Evolutionary conservation across 2,888 invertebrate species (phyloP).

Genomic region (Watsonalla cultraria): DNA sequence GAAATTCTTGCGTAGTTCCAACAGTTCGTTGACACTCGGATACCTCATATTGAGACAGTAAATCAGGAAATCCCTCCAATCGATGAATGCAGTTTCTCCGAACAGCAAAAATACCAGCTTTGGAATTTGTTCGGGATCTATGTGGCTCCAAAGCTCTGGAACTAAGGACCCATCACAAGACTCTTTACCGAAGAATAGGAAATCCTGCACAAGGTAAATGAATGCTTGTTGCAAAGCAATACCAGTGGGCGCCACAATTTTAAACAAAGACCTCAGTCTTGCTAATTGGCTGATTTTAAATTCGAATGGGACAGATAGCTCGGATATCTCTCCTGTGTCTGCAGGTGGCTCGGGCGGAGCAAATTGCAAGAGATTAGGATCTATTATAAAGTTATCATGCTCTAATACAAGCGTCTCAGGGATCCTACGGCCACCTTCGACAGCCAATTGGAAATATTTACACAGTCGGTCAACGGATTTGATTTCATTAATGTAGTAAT

Average conservation of each 20-base stretch:
- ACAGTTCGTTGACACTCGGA: conserved; percentile 75
- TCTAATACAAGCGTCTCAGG: conserved; percentile 68
- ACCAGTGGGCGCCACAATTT: conserved; percentile 64
- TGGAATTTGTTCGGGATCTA: conserved; percentile 62
- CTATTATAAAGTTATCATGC: conserved; percentile 69
- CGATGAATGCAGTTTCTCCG: conserved; percentile 75
- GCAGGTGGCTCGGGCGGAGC: conserved; percentile 24
- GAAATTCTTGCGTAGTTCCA: conserved; percentile 68
- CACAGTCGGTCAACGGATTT: conserved; percentile 71
- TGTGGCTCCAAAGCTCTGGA: conserved; percentile 56
- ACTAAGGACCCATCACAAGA: conserved; percentile 53
- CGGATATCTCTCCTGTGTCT: conserved; percentile 26
- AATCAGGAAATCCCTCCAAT: conserved; percentile 84
- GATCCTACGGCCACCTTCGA: conserved; percentile 69
- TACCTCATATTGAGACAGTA: conserved; percentile 76
- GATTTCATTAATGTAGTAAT: conserved; percentile 63
- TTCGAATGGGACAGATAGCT: conserved; percentile 38
- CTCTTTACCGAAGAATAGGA: conserved; percentile 67
- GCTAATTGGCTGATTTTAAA: conserved; percentile 60
- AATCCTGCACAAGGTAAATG: conserved; percentile 73
- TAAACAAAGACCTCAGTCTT: conserved; percentile 51
- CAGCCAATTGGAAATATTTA: conserved; percentile 70
- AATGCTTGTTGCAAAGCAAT: conserved; percentile 65
- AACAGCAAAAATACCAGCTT: conserved; percentile 68
- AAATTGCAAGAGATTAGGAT: conserved; percentile 63